Evolutionary conservation across 1,140 invertebrate species (phyloP).

Genomic region (Penaeus vannamei): DNA sequence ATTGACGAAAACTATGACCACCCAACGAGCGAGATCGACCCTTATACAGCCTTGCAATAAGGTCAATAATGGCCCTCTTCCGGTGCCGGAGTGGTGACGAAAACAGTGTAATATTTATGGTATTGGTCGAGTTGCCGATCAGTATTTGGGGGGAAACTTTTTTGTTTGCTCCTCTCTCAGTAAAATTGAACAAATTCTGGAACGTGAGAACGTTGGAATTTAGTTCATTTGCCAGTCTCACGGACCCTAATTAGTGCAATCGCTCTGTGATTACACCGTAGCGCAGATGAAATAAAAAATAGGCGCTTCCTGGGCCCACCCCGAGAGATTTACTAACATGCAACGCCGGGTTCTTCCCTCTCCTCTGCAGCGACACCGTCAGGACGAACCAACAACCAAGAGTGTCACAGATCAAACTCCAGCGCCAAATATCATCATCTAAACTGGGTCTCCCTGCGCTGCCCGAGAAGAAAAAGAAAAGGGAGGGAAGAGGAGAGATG

Average conservation of each 20-base stretch:
- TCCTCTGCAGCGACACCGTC: too few relatives aligned
- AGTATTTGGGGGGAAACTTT: slow-evolving; percentile 42
- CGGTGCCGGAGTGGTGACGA: slow-evolving; percentile 36
- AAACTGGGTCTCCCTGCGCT: background rate
- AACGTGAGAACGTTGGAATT: slow-evolving; percentile 41
- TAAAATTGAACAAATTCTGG: slow-evolving; percentile 32
- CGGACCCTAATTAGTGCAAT: slow-evolving; percentile 32
- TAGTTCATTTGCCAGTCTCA: slow-evolving; percentile 42
- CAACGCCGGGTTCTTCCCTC: too few relatives aligned
- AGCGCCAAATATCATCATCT: background rate
- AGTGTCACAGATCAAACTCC: too few relatives aligned
- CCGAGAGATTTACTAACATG: too few relatives aligned
- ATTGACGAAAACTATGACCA: slow-evolving; percentile 44
- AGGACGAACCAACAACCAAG: background rate
- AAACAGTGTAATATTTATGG: slow-evolving; percentile 55
- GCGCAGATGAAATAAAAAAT: slow-evolving; percentile 27
- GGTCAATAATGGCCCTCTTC: slow-evolving; percentile 45
- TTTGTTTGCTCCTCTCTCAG: slow-evolving; percentile 28
- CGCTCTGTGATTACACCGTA: slow-evolving; percentile 5
- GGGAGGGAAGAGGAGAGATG: background rate
- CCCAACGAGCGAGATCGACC: background rate
- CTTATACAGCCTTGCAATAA: background rate
- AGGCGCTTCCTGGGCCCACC: too few relatives aligned
- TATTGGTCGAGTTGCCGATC: slow-evolving; percentile 50
- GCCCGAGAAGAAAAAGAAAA: background rate